Evolutionary conservation across 2,113 vertebrate genomes (phyloP).

Genomic region (Choloepus hoffmanni): DNA sequence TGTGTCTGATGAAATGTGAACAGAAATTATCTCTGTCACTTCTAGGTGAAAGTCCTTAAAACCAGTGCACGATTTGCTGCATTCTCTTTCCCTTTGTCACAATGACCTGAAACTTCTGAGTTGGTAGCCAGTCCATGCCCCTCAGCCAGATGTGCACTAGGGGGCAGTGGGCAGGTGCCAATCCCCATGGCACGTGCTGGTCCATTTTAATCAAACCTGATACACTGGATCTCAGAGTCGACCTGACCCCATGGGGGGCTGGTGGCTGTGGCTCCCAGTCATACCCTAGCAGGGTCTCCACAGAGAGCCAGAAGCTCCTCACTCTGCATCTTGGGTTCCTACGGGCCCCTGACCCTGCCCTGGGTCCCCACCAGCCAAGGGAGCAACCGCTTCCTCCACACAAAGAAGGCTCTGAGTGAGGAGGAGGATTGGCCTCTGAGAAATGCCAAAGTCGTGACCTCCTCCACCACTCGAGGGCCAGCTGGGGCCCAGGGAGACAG

Average conservation of each 20-base stretch:
- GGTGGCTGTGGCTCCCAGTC: neutral
- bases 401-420: conserved; percentile 69
- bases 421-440: conserved; percentile 66
- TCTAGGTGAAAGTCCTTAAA: too few relatives aligned
- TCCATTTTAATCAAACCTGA: neutral
- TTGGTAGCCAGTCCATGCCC: too few relatives aligned
- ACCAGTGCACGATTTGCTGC: too few relatives aligned
- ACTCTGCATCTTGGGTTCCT: neutral
- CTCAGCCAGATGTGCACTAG: too few relatives aligned
- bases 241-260: neutral
- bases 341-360: neutral
- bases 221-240: neutral
- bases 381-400: neutral
- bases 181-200: neutral
- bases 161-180: neutral
- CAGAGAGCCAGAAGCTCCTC: neutral
- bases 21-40: too few relatives aligned
- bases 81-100: too few relatives aligned
- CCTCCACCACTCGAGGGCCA: neutral
- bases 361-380: neutral
- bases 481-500: neutral
- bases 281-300: neutral
- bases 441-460: conserved; percentile 70
- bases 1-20: too few relatives aligned
- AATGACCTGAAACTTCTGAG: too few relatives aligned